Conservation (phyloP, 2,113 vertebrate genomes). For the crab-eating macaque (Macaca fascicularis) region DNA sequence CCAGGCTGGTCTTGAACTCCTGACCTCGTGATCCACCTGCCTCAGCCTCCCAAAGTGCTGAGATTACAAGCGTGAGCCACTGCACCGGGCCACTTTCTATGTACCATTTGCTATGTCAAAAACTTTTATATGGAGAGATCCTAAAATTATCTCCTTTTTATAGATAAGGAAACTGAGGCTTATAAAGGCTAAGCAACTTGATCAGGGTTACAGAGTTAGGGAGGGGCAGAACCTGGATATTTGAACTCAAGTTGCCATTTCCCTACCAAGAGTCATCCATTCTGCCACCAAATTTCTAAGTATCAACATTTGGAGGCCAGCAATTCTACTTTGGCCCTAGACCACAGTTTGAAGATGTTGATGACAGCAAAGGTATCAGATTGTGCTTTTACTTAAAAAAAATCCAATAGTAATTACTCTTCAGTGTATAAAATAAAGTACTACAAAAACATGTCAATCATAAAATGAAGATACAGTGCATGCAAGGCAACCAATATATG, state of each 20-base stretch:
- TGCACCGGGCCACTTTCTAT: background rate
- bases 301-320: conserved; percentile 56
- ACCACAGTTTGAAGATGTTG: conserved; percentile 36
- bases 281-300: conserved; percentile 25
- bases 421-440: background rate
- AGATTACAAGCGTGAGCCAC: no score
- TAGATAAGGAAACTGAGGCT: background rate
- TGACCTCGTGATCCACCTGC: no score
- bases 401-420: background rate
- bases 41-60: no score
- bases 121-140: background rate
- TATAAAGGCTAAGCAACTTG: background rate
- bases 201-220: background rate
- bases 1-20: no score
- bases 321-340: conserved; percentile 31
- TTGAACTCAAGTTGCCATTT: background rate
- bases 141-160: background rate
- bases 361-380: conserved; percentile 56
- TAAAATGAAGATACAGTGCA: background rate
- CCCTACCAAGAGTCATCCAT: background rate
- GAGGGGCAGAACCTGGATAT: background rate
- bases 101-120: background rate
- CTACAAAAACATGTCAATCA: background rate
- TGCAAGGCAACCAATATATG: background rate
- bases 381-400: background rate